Conservation (phyloP, 2,888 invertebrate genomes). For the Apeira syringaria region DNA sequence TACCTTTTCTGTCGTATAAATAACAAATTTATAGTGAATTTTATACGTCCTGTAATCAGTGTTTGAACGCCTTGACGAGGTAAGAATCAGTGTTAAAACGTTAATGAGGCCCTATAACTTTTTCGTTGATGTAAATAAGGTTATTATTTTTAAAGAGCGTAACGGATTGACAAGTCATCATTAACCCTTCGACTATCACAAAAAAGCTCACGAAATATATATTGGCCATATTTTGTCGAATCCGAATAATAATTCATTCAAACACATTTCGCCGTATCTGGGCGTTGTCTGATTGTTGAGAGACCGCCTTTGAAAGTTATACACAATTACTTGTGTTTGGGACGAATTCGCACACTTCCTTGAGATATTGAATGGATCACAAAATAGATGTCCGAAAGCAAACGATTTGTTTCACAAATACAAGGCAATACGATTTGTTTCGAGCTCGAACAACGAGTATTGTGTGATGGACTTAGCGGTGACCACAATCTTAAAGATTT, state of each 20-base stretch:
- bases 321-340: conserved; percentile 45
- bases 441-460: no score
- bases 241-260: conserved; percentile 40
- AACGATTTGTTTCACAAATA: conserved; percentile 40
- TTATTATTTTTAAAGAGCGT: conserved; percentile 43
- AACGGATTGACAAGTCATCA: conserved; percentile 40
- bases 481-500: no score
- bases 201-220: no score
- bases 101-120: conserved; percentile 54
- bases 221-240: no score
- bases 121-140: conserved; percentile 49
- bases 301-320: conserved; percentile 53
- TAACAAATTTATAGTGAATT: conserved; percentile 69
- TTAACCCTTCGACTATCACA: no score
- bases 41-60: conserved; percentile 63
- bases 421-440: no score
- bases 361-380: conserved; percentile 59
- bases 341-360: conserved; percentile 56
- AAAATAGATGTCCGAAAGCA: conserved; percentile 53
- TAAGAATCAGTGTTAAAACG: conserved; percentile 25
- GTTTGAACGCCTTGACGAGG: conserved; percentile 53
- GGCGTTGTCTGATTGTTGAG: conserved; percentile 47
- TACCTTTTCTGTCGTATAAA: conserved; percentile 76
- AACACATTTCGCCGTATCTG: conserved; percentile 35
- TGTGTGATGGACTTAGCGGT: no score